Base-by-base conservation (phyloP, 2,113 vertebrate species). In the Epinephelus lanceolatus region DNA sequence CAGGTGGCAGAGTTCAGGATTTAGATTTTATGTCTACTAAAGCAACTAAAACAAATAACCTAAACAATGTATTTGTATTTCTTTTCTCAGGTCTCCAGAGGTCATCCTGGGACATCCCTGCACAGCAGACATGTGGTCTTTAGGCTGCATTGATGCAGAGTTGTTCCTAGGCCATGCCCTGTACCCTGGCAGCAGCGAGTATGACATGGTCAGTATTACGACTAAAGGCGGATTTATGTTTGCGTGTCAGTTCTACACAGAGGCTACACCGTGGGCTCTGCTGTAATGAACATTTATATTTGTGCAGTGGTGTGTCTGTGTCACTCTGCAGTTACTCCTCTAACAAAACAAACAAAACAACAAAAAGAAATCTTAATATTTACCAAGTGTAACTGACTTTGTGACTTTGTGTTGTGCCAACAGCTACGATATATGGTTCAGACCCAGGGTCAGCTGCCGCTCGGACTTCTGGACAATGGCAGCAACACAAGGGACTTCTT, bases 81-180 rank as follows among this genome's bases (percentile, higher is more conserved):
- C 1, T 37, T 15, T 19, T 21, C 0, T 6, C 4, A 75, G 80
- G 49, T 51, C 80, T 55, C 80, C 72, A 18, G 80, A 82, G 49
- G 14, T 56, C 10, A 82, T 82, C 49, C 10, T 76, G 10, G 71
- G 56, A 19, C 9, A 33, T 33, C 56, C 65, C 1, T 10, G 19
- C 21, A 83, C 66, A 23, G 0, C 47, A 19, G 72, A 66, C 59
- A 71, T 76, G 49, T 83, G 80, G 73, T 76, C 80, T 25, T 15
- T 83, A 25, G 66, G 73, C 73, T 83, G 73, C 65, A 18, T 70
- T 3, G 71, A 19, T 61, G 71, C 65, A 0, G 71, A 82, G 40
- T 30, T 82, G 7, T 83, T 63, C 40, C 14, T 76, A 14, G 80
- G 72, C 6, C 0, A 6, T 5, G 5, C 5, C 0, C 72, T 83